Base-by-base conservation (phyloP, 2,888 invertebrate genomes). In the Notodonta ziczac region DNA sequence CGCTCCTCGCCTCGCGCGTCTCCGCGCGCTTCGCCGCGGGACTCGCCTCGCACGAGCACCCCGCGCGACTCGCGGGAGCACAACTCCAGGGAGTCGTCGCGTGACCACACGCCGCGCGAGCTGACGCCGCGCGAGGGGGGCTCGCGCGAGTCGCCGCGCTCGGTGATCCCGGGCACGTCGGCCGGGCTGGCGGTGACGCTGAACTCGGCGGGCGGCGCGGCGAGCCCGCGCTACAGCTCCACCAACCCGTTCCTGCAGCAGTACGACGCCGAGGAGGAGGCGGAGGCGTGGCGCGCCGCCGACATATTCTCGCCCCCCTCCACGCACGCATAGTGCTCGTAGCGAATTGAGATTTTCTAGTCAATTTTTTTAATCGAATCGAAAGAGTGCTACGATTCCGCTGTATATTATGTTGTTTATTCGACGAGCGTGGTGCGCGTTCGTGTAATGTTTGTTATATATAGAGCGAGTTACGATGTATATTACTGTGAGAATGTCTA, bases 241-340 rank as follows among this genome's bases (percentile, higher is more conserved):
- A 95, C 95, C 56, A 95, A 95, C 86, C 95, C 95, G 61, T 95
- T 95, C 86, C 86, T 95, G 77, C 94, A 94, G 86, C 91, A 93
- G 81, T 93, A 94, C 84, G 90, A 94, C 81, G 91, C 89, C 63
- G 91, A 94, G 78, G 90, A 86, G 70, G 93, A 93, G 76, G 91
- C 93, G 70, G 91, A 93, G 80, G 90, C 91, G 71, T 93, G 93
- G 93, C 90, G 89, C 69, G 84, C 91, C 72, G 81, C 89, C 57
- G 90, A 93, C 78, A 92, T 93, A 74, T 93, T 93, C 86, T 92
- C 89, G 77, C 83, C 90, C 70, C 83, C 88, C 76, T 87, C 93
- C 82, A 86, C 93, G 87, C 91, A 89, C 89, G 87, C 92, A 83
- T 91, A 92, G 91, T 88, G 86, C 86, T 87, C 84, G 84, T 89